A percentile compares a stretch with the other conserved stretches of the same genome.
Evolutionary conservation across 35 echinoderm and acorn worm genomes (phyloP).

Genomic region (Apostichopus californicus): DNA sequence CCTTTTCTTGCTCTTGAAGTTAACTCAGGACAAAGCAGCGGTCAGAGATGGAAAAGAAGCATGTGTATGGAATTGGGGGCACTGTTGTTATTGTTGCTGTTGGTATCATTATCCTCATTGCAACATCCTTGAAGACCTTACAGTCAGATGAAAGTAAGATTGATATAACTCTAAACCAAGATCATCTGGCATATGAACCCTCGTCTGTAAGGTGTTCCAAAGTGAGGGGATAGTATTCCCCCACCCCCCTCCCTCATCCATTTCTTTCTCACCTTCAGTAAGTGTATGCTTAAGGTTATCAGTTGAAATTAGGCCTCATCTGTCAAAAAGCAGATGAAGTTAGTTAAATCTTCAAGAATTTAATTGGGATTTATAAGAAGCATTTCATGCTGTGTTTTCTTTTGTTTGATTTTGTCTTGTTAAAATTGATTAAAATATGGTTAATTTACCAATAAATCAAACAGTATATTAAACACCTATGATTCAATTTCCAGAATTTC

Average conservation of each 20-base stretch:
- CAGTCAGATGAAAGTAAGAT: conserved; percentile 86
- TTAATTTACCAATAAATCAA: too few relatives aligned
- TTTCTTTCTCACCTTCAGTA: neutral
- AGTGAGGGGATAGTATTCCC: neutral
- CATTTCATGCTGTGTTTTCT: too few relatives aligned
- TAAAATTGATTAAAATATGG: too few relatives aligned
- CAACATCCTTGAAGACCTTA: conserved; percentile 62
- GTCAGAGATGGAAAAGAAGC: conserved; percentile 5
- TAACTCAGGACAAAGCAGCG: neutral
- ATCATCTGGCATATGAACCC: neutral
- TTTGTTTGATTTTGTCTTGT: too few relatives aligned
- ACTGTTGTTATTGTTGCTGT: conserved; percentile 1
- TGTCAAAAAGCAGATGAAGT: too few relatives aligned
- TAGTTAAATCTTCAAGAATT: too few relatives aligned
- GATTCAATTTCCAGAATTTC: too few relatives aligned
- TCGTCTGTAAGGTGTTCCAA: neutral
- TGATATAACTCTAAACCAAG: neutral
- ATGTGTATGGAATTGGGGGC: conserved; percentile 30
- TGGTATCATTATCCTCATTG: conserved; percentile 67
- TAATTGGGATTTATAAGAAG: too few relatives aligned
- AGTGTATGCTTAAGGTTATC: neutral
- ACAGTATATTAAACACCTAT: too few relatives aligned
- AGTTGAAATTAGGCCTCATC: too few relatives aligned
- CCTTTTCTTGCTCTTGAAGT: too few relatives aligned
- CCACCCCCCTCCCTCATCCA: neutral